A percentile compares a stretch with the other conserved stretches of the same genome.
Evolutionary conservation across 2,113 vertebrate genomes (phyloP).

Genomic region (Scopus umbretta): DNA sequence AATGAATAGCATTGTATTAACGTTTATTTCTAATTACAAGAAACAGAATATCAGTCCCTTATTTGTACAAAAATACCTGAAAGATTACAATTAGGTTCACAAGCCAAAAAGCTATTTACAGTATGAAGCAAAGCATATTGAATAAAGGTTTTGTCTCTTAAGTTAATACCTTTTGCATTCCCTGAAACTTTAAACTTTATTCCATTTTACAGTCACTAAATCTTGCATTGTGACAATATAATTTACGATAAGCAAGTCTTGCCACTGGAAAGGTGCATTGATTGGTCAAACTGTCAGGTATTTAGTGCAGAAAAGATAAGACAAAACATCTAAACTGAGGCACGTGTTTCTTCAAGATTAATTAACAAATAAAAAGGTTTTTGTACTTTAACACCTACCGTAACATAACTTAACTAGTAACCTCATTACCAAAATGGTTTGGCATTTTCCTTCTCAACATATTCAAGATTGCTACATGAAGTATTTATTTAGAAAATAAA

Average conservation of each 20-base stretch:
- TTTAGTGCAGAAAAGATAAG: slow-evolving; percentile 76
- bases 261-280: slow-evolving; percentile 64
- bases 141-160: slow-evolving; percentile 82
- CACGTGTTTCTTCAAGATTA: slow-evolving; percentile 79
- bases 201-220: slow-evolving; percentile 75
- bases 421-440: slow-evolving; percentile 66
- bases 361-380: slow-evolving; percentile 71
- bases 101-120: slow-evolving; percentile 92
- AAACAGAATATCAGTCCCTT: slow-evolving; percentile 97
- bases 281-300: slow-evolving; percentile 73
- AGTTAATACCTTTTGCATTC: slow-evolving; percentile 83
- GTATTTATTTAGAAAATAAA: slow-evolving; percentile 74
- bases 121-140: slow-evolving; percentile 86
- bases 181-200: slow-evolving; percentile 79
- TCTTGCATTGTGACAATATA: slow-evolving; percentile 76
- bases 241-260: slow-evolving; percentile 71
- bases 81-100: slow-evolving; percentile 94
- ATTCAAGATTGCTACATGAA: slow-evolving; percentile 74
- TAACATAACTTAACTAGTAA: slow-evolving; percentile 71
- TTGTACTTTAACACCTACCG: slow-evolving; percentile 65
- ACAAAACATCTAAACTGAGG: slow-evolving; percentile 80
- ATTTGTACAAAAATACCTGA: slow-evolving; percentile 99
- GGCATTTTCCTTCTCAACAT: slow-evolving; percentile 70
- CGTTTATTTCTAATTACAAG: slow-evolving; percentile 98
- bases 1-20: slow-evolving; percentile 89